Percentiles rank a stretch among this genome's conserved stretches.
Conservation (phyloP, 2,888 invertebrate species). For the Chouioia cunea region DNA sequence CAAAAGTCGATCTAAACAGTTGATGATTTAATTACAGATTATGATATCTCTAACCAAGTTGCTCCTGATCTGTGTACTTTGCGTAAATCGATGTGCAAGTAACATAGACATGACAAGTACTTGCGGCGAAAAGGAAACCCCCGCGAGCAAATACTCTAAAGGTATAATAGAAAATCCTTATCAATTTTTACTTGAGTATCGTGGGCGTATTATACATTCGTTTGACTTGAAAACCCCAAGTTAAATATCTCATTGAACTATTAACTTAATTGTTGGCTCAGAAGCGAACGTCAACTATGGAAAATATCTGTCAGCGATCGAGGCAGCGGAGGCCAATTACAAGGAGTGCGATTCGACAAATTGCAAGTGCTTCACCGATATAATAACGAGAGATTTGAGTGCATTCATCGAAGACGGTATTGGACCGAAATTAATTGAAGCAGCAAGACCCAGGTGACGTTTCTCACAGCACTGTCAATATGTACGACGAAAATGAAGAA, state of each 20-base stretch:
- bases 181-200: too few relatives aligned
- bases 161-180: slow-evolving; percentile 29
- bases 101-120: slow-evolving; percentile 14
- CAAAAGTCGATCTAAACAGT: too few relatives aligned
- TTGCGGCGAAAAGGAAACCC: slow-evolving; percentile 13
- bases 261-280: slow-evolving; percentile 4
- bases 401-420: slow-evolving; percentile 80
- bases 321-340: slow-evolving; percentile 70
- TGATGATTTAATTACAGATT: too few relatives aligned
- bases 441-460: slow-evolving; percentile 67
- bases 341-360: slow-evolving; percentile 72
- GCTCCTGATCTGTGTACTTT: too few relatives aligned
- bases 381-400: slow-evolving; percentile 78
- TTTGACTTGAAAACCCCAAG: too few relatives aligned
- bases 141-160: slow-evolving; percentile 46
- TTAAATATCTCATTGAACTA: neutral
- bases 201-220: too few relatives aligned
- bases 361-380: slow-evolving; percentile 76
- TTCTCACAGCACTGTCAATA: neutral
- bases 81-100: slow-evolving; percentile 2
- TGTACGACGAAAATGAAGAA: slow-evolving; percentile 10
- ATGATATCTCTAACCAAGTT: too few relatives aligned
- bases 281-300: slow-evolving; percentile 50
- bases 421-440: slow-evolving; percentile 74
- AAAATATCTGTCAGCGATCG: slow-evolving; percentile 69